Base-by-base conservation (phyloP, 2,113 vertebrate species). In the Etheostoma spectabile region DNA sequence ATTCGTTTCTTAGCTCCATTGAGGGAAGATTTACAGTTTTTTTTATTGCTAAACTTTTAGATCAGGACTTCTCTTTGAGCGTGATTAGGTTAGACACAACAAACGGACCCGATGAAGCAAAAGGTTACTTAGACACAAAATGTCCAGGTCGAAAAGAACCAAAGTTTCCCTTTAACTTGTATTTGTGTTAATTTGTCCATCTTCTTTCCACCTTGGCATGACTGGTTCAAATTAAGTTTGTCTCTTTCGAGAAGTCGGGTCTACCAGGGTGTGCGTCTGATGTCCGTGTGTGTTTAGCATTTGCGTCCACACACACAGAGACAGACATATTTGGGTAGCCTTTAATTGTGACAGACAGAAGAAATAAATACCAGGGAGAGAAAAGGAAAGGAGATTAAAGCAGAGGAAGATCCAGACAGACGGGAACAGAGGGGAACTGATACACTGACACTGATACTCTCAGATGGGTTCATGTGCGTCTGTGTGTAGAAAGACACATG, bases 321-420 rank as follows among this genome's bases (percentile, higher is more conserved):
- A 63, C 38, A 21, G 74, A 77, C 0, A 8, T 57, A 22, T 78
- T 64, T 77, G 70, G 60, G 73, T 49, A 62, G 63, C 55, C 80
- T 81, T 75, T 85, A 84, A 85, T 86, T 49, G 74, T 82, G 80
- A 86, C 2, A 13, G 77, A 88, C 72, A 60, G 63, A 83, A 18
- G 51, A 78, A 70, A 77, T 46, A 79, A 61, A 72, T 59, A 77
- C 74, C 64, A 53, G 12, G 8, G 57, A 64, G 48, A 73, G 65
- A 79, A 68, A 66, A 64, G 60, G 16, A 72, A 82, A 76, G 33
- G 52, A 87, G 88, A 88, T 86, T 79, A 91, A 84, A 92, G 80
- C 38, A 30, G 68, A 77, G 24, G 60, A 75, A 84, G 77, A 91
- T 89, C 30, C 81, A 78, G 84, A 87, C 45, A 30, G 83, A 85